phyloP scores from a whole-genome alignment of 1,140 invertebrate species.

The Trissolcus basalis region DNA sequence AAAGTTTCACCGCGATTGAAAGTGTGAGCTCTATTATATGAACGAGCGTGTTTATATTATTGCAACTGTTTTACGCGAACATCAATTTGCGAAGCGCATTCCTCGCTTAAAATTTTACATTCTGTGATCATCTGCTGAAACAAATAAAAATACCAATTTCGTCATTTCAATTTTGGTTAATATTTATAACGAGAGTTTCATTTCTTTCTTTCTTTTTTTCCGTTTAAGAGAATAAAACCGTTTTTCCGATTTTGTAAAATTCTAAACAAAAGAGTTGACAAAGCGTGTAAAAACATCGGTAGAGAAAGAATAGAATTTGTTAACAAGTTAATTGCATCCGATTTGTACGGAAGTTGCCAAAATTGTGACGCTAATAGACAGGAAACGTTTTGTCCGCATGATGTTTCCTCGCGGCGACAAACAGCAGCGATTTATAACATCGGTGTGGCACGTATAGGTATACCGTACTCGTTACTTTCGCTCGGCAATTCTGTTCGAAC shows the following conservation, averaged over 20 bases:
- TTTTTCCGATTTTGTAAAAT: too few relatives aligned
- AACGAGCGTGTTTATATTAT: slow-evolving; percentile 28
- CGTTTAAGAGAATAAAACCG: too few relatives aligned
- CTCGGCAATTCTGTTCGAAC: slow-evolving; percentile 47
- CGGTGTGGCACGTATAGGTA: slow-evolving; percentile 32
- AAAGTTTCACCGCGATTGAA: slow-evolving; percentile 68
- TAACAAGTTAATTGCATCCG: too few relatives aligned
- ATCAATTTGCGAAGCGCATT: not conserved
- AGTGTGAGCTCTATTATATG: slow-evolving; percentile 61
- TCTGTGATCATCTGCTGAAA: not conserved
- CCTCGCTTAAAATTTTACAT: too few relatives aligned
- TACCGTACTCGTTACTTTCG: slow-evolving; percentile 63
- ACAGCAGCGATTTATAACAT: slow-evolving; percentile 48
- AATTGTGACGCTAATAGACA: slow-evolving; percentile 30
- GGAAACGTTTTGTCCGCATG: slow-evolving; percentile 31
- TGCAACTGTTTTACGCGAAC: slow-evolving; percentile 12
- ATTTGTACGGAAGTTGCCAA: not conserved
- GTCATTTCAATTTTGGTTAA: too few relatives aligned
- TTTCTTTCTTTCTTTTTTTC: too few relatives aligned
- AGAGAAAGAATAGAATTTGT: too few relatives aligned
- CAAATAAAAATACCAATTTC: not conserved
- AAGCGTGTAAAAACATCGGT: too few relatives aligned
- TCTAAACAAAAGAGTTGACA: too few relatives aligned
- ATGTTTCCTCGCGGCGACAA: slow-evolving; percentile 46
- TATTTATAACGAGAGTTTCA: too few relatives aligned